Evolutionary conservation across 2,888 invertebrate genomes (phyloP), one percentile per base, ranked within the genome.

Genomic region (Melieria picta): DNA sequence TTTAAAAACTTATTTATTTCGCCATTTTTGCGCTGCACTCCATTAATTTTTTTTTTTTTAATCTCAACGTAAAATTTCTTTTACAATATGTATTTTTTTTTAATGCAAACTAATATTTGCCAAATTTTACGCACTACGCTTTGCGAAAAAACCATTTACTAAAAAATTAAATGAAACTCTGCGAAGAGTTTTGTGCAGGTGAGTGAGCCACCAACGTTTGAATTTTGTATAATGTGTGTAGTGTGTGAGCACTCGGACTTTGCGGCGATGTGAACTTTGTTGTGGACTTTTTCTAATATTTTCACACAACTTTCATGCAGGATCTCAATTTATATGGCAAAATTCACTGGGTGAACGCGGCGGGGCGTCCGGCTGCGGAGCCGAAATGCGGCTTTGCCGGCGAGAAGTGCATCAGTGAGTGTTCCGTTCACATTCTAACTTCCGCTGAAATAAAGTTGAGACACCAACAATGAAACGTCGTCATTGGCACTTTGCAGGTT

Each of bases 331-430:
- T 96, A 83, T 90, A 90, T 60, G 90, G 90, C 48, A 87, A 90
- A 60, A 91, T 97, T 78, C 90, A 92, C 75, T 97, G 97, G 97
- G 89, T 94, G 43, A 90, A 91, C 10, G 91, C 76, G 6, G 88
- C 77, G 7, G 88, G 89, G 61, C 93, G 93, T 55, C 97, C 97
- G 0, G 89, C 93, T 13, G 94, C 96, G 3, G 95, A 94, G 80
- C 97, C 97, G 1, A 89, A 89, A 45, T 97, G 97, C 86, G 97
- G 97, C n/a, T 97, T 95, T 86, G 89, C 91, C 50, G 95, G 93
- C 68, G 95, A 96, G 88, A 93, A 94, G 85, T 97, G 97, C 86
- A 93, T 94, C 82, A 93, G 96, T 96, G 89, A 91, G 93, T 92
- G 72, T 4, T 30, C 9, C 42, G n/a, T 4, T 30, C 60, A n/a